Conservation (phyloP, 2,888 invertebrate genomes). For the Syritta pipiens region DNA sequence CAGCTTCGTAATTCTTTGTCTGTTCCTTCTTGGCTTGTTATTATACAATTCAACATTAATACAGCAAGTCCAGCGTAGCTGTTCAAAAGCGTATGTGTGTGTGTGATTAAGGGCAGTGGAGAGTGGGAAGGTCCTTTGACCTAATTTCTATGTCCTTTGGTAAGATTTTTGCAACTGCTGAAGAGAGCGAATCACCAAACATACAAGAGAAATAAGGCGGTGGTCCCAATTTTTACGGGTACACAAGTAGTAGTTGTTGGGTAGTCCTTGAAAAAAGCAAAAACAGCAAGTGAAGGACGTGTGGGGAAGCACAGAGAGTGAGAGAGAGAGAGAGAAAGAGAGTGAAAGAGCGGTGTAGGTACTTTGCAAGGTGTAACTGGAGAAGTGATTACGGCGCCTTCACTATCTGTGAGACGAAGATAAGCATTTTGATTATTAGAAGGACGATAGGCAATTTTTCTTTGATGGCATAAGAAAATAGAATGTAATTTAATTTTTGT, state of each 20-base stretch:
- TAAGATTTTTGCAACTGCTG: constrained; percentile 52
- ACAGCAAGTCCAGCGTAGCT: no score
- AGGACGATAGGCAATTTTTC: no score
- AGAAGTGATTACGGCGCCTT: no score
- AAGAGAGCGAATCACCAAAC: constrained; percentile 23
- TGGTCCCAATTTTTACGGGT: constrained; percentile 48
- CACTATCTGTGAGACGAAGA: no score
- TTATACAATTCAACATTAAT: no score
- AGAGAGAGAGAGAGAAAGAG: background rate
- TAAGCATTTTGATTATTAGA: no score
- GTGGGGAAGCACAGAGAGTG: background rate
- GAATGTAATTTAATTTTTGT: no score
- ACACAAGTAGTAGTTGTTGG: constrained; percentile 51
- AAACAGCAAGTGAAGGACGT: background rate
- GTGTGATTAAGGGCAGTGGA: background rate
- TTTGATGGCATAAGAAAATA: no score
- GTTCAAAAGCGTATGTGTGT: background rate
- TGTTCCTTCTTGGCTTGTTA: background rate
- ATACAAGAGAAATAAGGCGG: constrained; percentile 55
- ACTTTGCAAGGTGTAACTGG: no score
- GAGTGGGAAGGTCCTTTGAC: constrained; percentile 67
- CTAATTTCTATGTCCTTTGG: constrained; percentile 60
- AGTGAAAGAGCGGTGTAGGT: background rate
- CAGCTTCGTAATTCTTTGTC: background rate
- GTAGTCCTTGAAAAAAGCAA: constrained; percentile 48